Evolutionary conservation across 2,113 vertebrate species (phyloP), one percentile per base, ranked within the genome.

Genomic region (Cathartes aura): DNA sequence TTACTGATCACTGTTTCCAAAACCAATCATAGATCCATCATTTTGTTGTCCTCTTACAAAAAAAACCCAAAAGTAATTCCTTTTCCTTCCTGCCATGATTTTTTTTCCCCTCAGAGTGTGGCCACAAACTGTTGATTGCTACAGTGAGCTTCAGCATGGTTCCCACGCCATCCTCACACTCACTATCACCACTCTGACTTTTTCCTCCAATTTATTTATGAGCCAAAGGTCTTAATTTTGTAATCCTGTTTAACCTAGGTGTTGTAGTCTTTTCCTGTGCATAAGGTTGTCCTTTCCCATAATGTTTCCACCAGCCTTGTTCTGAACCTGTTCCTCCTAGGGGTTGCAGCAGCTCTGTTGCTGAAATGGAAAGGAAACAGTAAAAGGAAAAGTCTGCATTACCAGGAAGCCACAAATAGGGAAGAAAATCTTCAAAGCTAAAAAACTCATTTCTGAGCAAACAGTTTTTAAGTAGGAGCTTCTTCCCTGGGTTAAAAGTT

Each of bases 21-120:
- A 75, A 8, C 3, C 11, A 82, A 4, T 53, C 22, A 48, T 5
- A 82, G 30, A 53, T 45, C 21, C 7, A 17, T 56, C 17, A 71
- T 90, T 90, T 42, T 62, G 17, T 36, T 48, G 12, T 18, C 5
- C 4, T 85, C 9, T 40, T 48, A 43, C 32, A 3, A 11, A 11
- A 3, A 38, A n/a, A 20, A 22, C 3, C 1, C 12, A 6, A 17
- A 48, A 53, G 8, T 27, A 1, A 50, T 52, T 55, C 8, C 15
- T 58, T 83, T 74, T 62, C 40, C 26, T 55, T 75, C 13, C 14
- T 80, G 17, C 7, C 14, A 17, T 59, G 38, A 64, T 20, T 73
- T 52, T 20, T n/a, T 50, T 43, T 5, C 7, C 11, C 6, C 11
- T 62, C 24, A 27, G 11, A 52, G 4, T 38, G 11, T 43, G 22